Conservation (phyloP, 2,113 vertebrate species). For the Hyperopisus bebe region DNA sequence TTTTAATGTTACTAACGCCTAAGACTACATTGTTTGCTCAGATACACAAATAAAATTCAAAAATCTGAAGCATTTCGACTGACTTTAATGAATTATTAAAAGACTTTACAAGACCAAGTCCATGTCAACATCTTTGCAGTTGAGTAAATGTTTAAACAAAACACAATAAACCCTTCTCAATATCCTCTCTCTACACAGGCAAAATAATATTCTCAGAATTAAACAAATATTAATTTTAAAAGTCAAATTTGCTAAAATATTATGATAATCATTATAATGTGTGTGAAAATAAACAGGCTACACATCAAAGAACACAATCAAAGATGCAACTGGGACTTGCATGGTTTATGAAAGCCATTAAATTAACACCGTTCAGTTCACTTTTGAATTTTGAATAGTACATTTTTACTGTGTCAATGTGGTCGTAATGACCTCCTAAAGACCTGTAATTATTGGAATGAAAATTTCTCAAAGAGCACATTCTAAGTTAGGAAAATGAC, state of each 20-base stretch:
- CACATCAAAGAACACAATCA: background rate
- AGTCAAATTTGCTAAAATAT: background rate
- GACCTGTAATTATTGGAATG: background rate
- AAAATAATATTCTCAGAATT: background rate
- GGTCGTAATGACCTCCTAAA: background rate
- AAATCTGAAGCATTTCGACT: background rate
- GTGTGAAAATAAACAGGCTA: background rate
- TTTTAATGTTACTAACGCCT: background rate
- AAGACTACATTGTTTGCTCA: conserved; percentile 3
- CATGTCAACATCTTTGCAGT: background rate
- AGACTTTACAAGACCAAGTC: background rate
- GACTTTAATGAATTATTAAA: conserved; percentile 8
- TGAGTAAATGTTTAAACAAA: conserved; percentile 8
- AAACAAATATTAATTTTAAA: background rate
- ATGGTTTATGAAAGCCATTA: background rate
- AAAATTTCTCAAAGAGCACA: background rate
- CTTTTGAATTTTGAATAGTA: background rate
- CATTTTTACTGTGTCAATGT: background rate
- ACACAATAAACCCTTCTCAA: background rate
- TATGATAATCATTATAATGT: background rate
- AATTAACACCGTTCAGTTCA: background rate
- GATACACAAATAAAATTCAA: background rate
- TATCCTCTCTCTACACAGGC: background rate
- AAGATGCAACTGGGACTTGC: background rate
- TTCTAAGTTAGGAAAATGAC: background rate